A percentile compares a stretch with the other conserved stretches of the same genome.
These are phyloP conservation scores for Hephaestus fuliginosus DNA, from an alignment of 2,797 vertebrate genomes.

Conservation along the genomic window DNA sequence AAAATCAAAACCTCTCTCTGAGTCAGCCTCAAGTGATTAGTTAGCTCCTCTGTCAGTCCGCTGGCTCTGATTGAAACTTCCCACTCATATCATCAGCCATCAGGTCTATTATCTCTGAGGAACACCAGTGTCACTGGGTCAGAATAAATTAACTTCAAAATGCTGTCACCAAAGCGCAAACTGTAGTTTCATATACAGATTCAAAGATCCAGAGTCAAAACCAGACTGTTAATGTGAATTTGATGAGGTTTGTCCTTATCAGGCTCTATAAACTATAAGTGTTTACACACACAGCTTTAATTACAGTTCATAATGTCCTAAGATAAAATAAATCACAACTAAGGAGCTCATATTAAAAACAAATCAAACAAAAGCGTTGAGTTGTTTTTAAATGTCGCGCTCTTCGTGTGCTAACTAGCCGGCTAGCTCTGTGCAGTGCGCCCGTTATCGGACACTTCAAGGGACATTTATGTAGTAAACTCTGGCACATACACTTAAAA, in stretches of 20 bases:
- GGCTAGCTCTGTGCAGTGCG: background rate
- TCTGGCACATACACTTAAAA: fast-evolving
- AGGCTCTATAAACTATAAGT: background rate
- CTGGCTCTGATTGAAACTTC: slow-evolving; percentile 35
- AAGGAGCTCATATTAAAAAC: background rate
- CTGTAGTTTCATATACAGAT: background rate
- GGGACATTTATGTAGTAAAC: fast-evolving
- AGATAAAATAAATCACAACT: no score
- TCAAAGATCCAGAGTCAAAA: background rate
- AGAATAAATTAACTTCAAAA: background rate
- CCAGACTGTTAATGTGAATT: background rate
- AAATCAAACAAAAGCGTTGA: background rate
- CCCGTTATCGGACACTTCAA: slow-evolving; percentile 40
- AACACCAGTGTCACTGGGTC: background rate
- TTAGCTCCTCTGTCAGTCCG: background rate
- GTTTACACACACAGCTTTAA: background rate
- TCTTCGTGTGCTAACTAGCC: slow-evolving; percentile 19
- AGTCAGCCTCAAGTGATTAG: slow-evolving; percentile 79
- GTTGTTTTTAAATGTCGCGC: slow-evolving; percentile 71
- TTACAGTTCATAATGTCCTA: background rate
- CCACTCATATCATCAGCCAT: slow-evolving; percentile 34
- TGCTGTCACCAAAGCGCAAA: background rate
- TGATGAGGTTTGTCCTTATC: background rate
- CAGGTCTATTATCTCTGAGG: background rate
- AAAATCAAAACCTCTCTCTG: slow-evolving; percentile 55